These are phyloP conservation scores for Laticauda laticaudata DNA, from an alignment of 2,113 vertebrate species.

Conservation along the genomic window DNA sequence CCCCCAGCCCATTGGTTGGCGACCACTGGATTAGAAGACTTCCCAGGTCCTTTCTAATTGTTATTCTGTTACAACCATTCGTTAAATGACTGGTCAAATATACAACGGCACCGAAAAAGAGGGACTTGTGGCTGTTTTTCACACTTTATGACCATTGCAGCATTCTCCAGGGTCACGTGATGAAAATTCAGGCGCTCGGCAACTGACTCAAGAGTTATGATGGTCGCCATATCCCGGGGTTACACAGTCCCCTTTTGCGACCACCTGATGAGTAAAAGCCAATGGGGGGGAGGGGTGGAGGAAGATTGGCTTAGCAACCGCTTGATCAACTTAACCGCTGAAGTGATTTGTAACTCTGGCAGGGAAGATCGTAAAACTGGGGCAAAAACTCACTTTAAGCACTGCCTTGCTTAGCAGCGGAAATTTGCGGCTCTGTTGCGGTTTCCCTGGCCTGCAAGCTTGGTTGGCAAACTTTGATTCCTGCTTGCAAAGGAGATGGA, in stretches of 20 bases:
- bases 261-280: not conserved
- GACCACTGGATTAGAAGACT: too few relatives aligned
- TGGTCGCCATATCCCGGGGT: not conserved
- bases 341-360: not conserved
- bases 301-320: accelerated
- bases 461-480: too few relatives aligned
- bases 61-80: too few relatives aligned
- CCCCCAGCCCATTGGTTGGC: too few relatives aligned
- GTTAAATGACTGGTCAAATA: not conserved
- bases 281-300: not conserved
- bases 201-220: not conserved
- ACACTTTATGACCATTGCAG: not conserved
- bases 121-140: not conserved
- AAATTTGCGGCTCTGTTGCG: too few relatives aligned
- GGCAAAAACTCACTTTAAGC: not conserved
- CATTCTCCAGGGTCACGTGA: not conserved
- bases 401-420: accelerated
- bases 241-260: not conserved
- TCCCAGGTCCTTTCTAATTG: too few relatives aligned
- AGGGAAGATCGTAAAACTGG: not conserved
- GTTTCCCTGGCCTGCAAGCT: not conserved
- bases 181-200: not conserved
- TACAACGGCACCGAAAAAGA: not conserved
- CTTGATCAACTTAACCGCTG: accelerated
- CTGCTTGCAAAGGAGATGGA: accelerated